Conservation (phyloP, 2,888 invertebrate genomes). For the Ectemnius lituratus region DNA sequence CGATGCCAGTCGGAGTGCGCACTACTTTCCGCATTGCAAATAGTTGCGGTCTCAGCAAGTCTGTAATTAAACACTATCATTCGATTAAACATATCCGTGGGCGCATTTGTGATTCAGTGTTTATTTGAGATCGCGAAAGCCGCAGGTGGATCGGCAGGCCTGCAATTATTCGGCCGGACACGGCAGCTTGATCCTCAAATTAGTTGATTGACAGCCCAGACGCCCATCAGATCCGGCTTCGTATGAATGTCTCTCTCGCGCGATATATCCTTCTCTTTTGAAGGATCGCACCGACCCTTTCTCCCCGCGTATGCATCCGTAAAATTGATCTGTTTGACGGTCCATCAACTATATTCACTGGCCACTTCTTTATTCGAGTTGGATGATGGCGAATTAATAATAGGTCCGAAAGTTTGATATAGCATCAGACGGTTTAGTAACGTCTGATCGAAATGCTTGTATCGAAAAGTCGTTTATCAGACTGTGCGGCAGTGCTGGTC, state of each 20-base stretch:
- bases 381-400: no score
- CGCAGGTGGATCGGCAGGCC: constrained; percentile 34
- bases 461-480: neutral
- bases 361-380: constrained; percentile 4
- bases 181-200: constrained; percentile 54
- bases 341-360: constrained; percentile 41
- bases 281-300: constrained; percentile 13
- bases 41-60: constrained; percentile 47
- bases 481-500: neutral
- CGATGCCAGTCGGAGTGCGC: no score
- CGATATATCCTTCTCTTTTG: constrained; percentile 12
- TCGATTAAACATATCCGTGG: constrained; percentile 57
- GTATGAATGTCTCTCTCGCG: neutral
- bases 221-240: constrained; percentile 37
- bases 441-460: no score
- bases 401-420: no score
- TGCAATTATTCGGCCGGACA: constrained; percentile 53
- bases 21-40: constrained; percentile 40
- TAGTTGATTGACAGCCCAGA: constrained; percentile 59
- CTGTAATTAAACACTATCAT: constrained; percentile 64
- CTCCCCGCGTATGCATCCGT: constrained; percentile 11
- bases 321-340: constrained; percentile 21
- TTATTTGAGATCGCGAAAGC: constrained; percentile 49
- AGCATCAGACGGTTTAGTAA: no score
- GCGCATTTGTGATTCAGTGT: constrained; percentile 52